Conservation (phyloP, 2,888 invertebrate species). For the Polyommatus icarus region DNA sequence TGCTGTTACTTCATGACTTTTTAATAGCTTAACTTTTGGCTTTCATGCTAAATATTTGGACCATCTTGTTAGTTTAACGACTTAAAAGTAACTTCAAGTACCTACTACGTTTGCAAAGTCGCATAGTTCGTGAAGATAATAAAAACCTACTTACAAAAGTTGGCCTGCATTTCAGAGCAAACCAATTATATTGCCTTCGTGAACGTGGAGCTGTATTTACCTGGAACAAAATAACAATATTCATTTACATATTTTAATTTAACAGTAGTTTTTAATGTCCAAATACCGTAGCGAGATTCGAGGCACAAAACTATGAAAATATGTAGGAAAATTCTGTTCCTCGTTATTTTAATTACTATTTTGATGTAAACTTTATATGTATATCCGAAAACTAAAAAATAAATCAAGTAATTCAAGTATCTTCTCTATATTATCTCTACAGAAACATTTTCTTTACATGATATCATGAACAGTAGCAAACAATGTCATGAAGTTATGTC, state of each 20-base stretch:
- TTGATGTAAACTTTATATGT: no score
- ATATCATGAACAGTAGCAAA: no score
- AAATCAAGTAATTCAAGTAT: no score
- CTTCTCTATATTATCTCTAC: no score
- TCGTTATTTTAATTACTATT: no score
- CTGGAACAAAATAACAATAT: slow-evolving; percentile 24
- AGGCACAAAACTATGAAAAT: no score
- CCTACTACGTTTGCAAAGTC: background rate
- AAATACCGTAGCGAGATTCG: no score
- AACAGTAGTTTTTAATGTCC: background rate
- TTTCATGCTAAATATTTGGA: background rate
- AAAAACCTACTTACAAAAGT: slow-evolving; percentile 1
- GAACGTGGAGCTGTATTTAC: slow-evolving; percentile 14
- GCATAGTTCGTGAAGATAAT: background rate
- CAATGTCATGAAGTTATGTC: no score
- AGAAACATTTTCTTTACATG: no score
- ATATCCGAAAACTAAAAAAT: no score
- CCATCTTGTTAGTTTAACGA: background rate
- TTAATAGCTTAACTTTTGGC: background rate
- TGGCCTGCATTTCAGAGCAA: background rate
- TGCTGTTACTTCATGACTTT: no score
- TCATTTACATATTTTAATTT: slow-evolving; percentile 12
- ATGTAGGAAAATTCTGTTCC: no score
- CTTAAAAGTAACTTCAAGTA: background rate
- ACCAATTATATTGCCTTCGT: slow-evolving; percentile 15